Conservation (phyloP, 1,140 invertebrate species). For the Drusus annulatus region DNA sequence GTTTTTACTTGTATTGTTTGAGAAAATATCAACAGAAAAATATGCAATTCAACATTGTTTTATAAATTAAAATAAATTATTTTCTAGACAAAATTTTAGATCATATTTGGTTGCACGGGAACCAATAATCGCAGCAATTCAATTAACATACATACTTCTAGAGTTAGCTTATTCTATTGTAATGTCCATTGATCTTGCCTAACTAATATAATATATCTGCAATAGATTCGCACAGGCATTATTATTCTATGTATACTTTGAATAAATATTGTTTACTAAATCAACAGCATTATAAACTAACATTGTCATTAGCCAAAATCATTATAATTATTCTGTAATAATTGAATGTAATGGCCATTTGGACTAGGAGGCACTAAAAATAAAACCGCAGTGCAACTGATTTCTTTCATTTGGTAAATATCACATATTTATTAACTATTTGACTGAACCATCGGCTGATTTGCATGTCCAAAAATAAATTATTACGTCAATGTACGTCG, state of each 20-base stretch:
- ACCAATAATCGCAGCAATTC: no score
- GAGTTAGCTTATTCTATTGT: no score
- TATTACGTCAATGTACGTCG: background rate
- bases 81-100: no score
- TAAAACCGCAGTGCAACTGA: constrained; percentile 52
- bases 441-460: constrained; percentile 9
- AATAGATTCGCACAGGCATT: background rate
- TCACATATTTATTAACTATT: constrained; percentile 53
- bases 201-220: constrained; percentile 3
- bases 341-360: constrained; percentile 51
- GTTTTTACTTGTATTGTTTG: no score
- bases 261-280: constrained; percentile 50
- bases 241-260: background rate
- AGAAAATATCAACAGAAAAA: no score
- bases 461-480: background rate
- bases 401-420: constrained; percentile 56
- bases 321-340: background rate
- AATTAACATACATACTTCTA: no score
- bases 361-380: constrained; percentile 59
- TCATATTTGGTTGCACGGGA: no score
- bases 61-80: no score
- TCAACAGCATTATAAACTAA: constrained; percentile 53
- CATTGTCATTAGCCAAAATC: constrained; percentile 54
- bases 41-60: no score
- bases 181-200: background rate